Evolutionary conservation across 2,113 vertebrate genomes (phyloP).

Genomic region (Leptodactylus fuscus): DNA sequence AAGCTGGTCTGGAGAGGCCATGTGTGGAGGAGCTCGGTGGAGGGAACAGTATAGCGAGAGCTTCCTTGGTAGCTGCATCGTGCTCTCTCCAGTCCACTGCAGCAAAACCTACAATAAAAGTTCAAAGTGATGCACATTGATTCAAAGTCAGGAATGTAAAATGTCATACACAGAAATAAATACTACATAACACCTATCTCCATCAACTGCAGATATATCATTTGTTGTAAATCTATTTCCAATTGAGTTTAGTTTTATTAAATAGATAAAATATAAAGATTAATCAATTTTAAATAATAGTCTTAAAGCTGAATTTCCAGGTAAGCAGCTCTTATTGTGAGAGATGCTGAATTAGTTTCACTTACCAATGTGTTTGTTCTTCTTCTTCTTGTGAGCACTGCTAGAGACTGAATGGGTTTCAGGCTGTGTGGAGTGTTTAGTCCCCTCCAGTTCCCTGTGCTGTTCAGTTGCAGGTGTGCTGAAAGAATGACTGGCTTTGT

Average conservation of each 20-base stretch:
- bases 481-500: slow-evolving; percentile 65
- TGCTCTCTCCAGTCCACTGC: slow-evolving; percentile 62
- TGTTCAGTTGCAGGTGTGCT: slow-evolving; percentile 62
- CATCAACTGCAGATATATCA: no score
- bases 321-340: not conserved
- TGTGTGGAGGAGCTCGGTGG: slow-evolving; percentile 58
- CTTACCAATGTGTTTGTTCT: slow-evolving; percentile 70
- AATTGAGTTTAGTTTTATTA: not conserved
- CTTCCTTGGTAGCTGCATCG: slow-evolving; percentile 58
- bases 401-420: slow-evolving; percentile 58
- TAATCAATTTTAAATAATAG: no score
- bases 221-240: no score
- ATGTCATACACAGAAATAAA: not conserved
- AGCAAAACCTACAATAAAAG: slow-evolving; percentile 48
- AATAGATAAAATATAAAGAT: no score
- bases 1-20: slow-evolving; percentile 54
- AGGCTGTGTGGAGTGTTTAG: slow-evolving; percentile 59
- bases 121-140: not conserved
- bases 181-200: not conserved
- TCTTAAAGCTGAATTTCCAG: not conserved
- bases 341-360: slow-evolving; percentile 40
- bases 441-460: slow-evolving; percentile 53
- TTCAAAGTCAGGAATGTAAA: not conserved
- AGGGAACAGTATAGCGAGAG: slow-evolving; percentile 51
- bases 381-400: slow-evolving; percentile 46